Conservation (phyloP, 2,888 invertebrate species). For the Ennomos erosarius region DNA sequence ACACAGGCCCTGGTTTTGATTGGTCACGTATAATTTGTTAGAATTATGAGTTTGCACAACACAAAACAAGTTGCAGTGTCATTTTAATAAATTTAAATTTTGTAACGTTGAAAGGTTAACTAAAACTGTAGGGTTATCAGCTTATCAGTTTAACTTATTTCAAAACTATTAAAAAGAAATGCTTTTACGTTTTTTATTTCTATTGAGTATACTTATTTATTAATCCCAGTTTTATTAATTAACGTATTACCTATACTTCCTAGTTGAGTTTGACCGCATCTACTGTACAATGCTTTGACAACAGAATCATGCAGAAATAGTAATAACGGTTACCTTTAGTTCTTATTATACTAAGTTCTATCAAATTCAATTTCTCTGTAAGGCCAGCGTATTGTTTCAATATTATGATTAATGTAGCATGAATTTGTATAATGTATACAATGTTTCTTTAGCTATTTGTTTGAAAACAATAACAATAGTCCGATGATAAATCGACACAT, state of each 20-base stretch:
- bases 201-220: too few species aligned
- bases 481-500: constrained; percentile 56
- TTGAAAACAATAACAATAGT: constrained; percentile 61
- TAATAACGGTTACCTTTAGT: too few species aligned
- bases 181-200: too few species aligned
- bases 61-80: constrained; percentile 35
- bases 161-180: neutral
- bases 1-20: constrained; percentile 50
- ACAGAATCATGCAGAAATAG: too few species aligned
- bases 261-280: too few species aligned
- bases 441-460: constrained; percentile 37
- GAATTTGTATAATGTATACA: neutral
- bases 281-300: too few species aligned
- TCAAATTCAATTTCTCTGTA: constrained; percentile 12
- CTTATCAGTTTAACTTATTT: too few species aligned
- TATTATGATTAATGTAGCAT: constrained; percentile 5
- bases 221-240: too few species aligned
- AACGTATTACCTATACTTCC: too few species aligned
- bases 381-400: constrained; percentile 22
- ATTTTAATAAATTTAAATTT: constrained; percentile 36
- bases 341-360: too few species aligned
- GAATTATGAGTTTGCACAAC: constrained; percentile 26
- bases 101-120: constrained; percentile 17
- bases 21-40: constrained; percentile 54
- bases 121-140: neutral